A percentile compares a stretch with the other conserved stretches of the same genome.
phyloP scores from a whole-genome alignment of 2,113 vertebrate species.

The Oryzias woworae region DNA sequence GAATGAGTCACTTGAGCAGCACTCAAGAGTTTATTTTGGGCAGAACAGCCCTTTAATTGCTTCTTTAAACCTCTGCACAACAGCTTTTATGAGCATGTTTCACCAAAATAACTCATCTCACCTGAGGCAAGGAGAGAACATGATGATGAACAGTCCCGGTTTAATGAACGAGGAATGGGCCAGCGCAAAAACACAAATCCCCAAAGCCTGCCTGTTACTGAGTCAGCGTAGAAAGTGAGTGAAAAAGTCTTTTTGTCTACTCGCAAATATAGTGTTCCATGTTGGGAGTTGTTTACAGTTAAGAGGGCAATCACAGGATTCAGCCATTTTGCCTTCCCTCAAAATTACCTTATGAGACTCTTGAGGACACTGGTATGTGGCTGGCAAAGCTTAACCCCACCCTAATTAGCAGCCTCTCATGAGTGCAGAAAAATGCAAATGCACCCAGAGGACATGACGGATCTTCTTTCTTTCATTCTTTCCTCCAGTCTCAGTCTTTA shows the following conservation, averaged over 20 bases:
- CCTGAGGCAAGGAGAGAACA: slow-evolving; percentile 28
- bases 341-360: slow-evolving; percentile 39
- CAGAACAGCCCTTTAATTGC: slow-evolving; percentile 56
- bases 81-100: slow-evolving; percentile 64
- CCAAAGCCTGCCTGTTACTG: slow-evolving; percentile 27
- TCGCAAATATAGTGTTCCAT: neutral
- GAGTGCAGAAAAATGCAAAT: slow-evolving; percentile 42
- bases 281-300: slow-evolving; percentile 19
- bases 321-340: slow-evolving; percentile 11
- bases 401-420: slow-evolving; percentile 56
- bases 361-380: slow-evolving; percentile 49
- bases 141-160: slow-evolving; percentile 33
- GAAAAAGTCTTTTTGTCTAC: slow-evolving; percentile 9
- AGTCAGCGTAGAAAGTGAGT: slow-evolving; percentile 28
- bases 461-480: slow-evolving; percentile 50
- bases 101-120: slow-evolving; percentile 56
- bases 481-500: slow-evolving; percentile 41
- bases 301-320: slow-evolving; percentile 15
- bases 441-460: slow-evolving; percentile 21
- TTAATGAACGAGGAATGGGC: slow-evolving; percentile 55
- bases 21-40: slow-evolving; percentile 49
- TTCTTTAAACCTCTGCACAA: slow-evolving; percentile 51
- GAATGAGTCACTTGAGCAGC: slow-evolving; percentile 34
- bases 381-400: slow-evolving; percentile 45
- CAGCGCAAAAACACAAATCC: slow-evolving; percentile 20